Evolutionary conservation across 2,797 vertebrate genomes (phyloP).

Genomic region (Graptemys geographica): DNA sequence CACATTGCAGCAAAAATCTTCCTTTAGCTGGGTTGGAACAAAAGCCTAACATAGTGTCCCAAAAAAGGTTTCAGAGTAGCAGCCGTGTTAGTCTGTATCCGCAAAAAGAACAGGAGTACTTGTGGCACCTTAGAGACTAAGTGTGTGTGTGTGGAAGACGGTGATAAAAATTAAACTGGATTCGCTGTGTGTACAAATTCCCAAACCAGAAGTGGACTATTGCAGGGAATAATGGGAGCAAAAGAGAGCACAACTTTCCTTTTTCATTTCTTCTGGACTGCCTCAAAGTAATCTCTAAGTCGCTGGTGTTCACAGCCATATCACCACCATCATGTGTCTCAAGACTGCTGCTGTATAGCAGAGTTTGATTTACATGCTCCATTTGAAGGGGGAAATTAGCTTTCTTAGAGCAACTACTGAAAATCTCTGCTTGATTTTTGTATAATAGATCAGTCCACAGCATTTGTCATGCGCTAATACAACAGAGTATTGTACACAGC

Average conservation of each 20-base stretch:
- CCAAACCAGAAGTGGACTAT: not conserved
- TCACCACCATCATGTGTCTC: not conserved
- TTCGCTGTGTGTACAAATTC: not conserved
- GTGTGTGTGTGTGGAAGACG: not conserved
- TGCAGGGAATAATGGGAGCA: not conserved
- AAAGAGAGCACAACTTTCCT: not conserved
- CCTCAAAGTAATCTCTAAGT: not conserved
- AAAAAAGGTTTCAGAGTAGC: not conserved
- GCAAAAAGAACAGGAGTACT: too few species aligned
- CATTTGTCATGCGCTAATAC: not conserved
- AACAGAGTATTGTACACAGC: accelerated
- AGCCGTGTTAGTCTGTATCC: too few species aligned
- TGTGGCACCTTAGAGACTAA: too few species aligned
- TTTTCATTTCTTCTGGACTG: not conserved
- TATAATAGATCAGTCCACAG: not conserved
- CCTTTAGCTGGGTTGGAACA: not conserved
- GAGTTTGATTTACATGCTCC: not conserved
- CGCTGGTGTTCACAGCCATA: not conserved
- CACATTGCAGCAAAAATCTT: not conserved
- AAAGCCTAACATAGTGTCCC: not conserved
- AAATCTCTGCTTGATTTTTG: not conserved
- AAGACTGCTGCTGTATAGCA: not conserved
- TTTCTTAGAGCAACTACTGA: not conserved
- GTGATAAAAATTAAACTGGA: not conserved
- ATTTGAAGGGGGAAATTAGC: not conserved